A percentile compares a stretch with the other conserved stretches of the same genome.
Conservation (phyloP, 2,797 vertebrate genomes). For the Hylomyscus alleni region DNA sequence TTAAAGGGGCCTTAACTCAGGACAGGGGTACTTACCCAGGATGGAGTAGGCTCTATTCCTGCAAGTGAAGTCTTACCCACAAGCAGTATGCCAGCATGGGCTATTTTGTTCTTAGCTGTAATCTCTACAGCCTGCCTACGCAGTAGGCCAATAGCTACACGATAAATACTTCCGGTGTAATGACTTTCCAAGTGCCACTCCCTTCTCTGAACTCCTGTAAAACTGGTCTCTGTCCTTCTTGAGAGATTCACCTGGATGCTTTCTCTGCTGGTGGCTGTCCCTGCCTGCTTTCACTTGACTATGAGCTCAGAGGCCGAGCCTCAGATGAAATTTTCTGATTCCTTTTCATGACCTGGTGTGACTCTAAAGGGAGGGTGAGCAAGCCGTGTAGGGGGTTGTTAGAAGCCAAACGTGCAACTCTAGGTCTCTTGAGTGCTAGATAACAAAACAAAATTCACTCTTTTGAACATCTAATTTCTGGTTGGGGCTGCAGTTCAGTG, state of each 20-base stretch:
- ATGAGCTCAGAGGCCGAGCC: neutral
- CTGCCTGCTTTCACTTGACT: conserved; percentile 18
- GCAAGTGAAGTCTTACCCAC: neutral
- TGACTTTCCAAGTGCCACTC: neutral
- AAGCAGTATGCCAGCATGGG: neutral
- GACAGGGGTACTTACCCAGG: neutral
- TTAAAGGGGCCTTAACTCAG: neutral
- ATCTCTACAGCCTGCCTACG: neutral
- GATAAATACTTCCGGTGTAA: conserved; percentile 13
- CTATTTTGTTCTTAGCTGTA: neutral
- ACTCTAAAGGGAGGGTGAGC: conserved; percentile 19
- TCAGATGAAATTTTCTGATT: neutral
- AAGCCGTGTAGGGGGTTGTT: neutral
- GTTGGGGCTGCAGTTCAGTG: neutral
- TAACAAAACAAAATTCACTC: neutral
- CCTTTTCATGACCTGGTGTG: neutral
- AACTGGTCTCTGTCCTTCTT: neutral
- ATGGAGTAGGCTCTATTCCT: neutral
- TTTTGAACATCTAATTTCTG: neutral
- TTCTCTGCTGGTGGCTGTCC: neutral
- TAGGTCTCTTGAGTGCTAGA: conserved; percentile 21
- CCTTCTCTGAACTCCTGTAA: conserved; percentile 17
- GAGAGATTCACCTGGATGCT: neutral
- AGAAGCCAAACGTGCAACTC: neutral
- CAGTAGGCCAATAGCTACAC: neutral